Conservation (phyloP, 2,113 vertebrate species). For the Microcebus griseorufus region DNA sequence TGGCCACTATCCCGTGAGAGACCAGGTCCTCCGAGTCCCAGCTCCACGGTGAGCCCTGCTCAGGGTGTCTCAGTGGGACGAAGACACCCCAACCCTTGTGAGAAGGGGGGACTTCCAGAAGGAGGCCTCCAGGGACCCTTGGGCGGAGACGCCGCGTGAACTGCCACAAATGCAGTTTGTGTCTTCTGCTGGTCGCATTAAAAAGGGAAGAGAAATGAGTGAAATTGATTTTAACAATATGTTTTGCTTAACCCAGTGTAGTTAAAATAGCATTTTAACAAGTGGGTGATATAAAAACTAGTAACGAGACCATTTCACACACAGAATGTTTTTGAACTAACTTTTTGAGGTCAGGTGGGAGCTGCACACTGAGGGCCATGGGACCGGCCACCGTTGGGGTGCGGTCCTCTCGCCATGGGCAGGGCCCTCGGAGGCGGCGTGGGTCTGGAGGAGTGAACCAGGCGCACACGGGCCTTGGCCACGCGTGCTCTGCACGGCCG, state of each 20-base stretch:
- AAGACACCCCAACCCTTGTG: background rate
- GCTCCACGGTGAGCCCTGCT: background rate
- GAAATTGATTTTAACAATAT: background rate
- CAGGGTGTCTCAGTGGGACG: rapidly evolving
- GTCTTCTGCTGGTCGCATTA: background rate
- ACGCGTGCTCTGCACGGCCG: no score
- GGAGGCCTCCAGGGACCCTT: background rate
- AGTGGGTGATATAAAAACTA: background rate
- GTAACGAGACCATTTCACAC: background rate
- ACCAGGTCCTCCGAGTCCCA: background rate
- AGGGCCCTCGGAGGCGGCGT: rapidly evolving
- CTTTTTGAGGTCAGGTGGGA: background rate
- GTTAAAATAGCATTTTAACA: background rate
- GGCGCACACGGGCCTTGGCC: no score
- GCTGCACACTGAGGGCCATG: background rate
- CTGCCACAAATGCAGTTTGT: background rate
- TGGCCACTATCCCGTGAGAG: background rate
- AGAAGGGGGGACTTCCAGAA: background rate
- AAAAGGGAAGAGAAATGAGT: background rate
- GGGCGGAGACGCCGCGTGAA: background rate
- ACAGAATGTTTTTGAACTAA: background rate
- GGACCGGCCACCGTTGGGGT: no score
- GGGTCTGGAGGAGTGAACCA: no score
- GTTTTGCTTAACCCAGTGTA: background rate
- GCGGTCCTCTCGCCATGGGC: rapidly evolving